phyloP scores from a whole-genome alignment of 2,888 invertebrate genomes.

The Macrosiphum euphorbiae region DNA sequence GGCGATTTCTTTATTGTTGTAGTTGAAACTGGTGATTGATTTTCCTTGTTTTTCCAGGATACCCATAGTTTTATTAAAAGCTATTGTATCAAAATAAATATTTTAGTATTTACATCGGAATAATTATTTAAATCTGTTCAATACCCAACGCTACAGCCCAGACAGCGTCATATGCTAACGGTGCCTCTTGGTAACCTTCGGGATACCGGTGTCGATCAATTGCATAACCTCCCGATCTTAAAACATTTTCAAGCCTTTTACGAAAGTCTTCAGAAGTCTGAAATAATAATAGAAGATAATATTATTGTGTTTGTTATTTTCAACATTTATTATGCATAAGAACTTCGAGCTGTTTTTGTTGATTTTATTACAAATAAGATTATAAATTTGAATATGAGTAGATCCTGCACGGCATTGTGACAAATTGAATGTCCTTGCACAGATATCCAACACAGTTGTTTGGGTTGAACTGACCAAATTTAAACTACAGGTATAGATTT shows the following conservation, averaged over 20 bases:
- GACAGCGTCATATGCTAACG: slow-evolving; percentile 98
- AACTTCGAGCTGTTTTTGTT: too few species aligned
- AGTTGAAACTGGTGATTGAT: slow-evolving; percentile 94
- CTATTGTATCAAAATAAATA: slow-evolving; percentile 72
- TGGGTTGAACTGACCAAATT: too few species aligned
- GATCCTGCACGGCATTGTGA: too few species aligned
- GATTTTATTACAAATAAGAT: too few species aligned
- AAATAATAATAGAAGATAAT: slow-evolving; percentile 34
- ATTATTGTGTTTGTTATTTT: neutral
- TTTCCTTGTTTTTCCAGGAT: slow-evolving; percentile 84
- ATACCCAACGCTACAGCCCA: slow-evolving; percentile 97
- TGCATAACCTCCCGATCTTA: slow-evolving; percentile 86
- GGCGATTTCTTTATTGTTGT: slow-evolving; percentile 94
- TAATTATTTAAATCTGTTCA: neutral
- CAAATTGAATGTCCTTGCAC: too few species aligned
- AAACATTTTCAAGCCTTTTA: slow-evolving; percentile 83
- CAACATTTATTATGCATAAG: neutral
- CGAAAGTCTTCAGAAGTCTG: slow-evolving; percentile 91
- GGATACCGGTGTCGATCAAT: slow-evolving; percentile 89
- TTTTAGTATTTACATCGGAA: neutral
- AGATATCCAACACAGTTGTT: too few species aligned
- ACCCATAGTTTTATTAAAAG: slow-evolving; percentile 97
- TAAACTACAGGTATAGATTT: too few species aligned
- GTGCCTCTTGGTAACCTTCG: slow-evolving; percentile 97
- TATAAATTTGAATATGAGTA: too few species aligned